Conservation (phyloP, 2,113 vertebrate genomes). For the Syngnathus scovelli region DNA sequence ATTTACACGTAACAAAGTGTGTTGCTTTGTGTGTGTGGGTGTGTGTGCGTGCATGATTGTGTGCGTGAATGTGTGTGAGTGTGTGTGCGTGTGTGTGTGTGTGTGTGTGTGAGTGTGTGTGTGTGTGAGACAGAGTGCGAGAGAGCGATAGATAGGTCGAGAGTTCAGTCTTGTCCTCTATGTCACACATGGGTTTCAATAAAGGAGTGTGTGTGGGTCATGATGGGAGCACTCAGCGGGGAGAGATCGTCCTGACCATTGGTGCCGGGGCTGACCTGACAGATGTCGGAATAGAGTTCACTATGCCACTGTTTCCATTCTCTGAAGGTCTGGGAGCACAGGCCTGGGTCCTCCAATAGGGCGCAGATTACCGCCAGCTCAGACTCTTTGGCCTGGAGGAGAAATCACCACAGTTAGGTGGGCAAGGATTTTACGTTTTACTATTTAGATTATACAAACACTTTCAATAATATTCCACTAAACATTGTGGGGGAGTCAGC, state of each 20-base stretch:
- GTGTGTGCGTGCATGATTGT: not conserved
- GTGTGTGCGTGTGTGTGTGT: constrained; percentile 24
- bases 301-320: constrained; percentile 88
- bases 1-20: constrained; percentile 79
- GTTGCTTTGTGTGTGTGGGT: constrained; percentile 34
- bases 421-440: not conserved
- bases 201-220: constrained; percentile 87
- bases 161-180: constrained; percentile 56
- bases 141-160: constrained; percentile 32
- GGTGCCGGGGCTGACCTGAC: constrained; percentile 74
- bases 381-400: constrained; percentile 80
- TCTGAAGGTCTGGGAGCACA: constrained; percentile 83
- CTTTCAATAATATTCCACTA: not conserved
- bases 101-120: not conserved
- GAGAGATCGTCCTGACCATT: constrained; percentile 78
- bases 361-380: constrained; percentile 77
- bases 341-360: constrained; percentile 79
- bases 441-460: not conserved
- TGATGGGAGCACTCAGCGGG: constrained; percentile 71
- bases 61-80: constrained; percentile 9
- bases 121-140: constrained; percentile 9
- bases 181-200: constrained; percentile 85
- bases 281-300: constrained; percentile 87
- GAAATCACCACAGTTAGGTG: constrained; percentile 1
- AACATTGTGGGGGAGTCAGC: too few species aligned